Percentiles rank a stretch among this genome's conserved stretches.
phyloP scores from a whole-genome alignment of 2,113 vertebrate species.

The human (Homo sapiens) region GRCh38 chr12:485501-486000 shows the following conservation, averaged over 20 bases:
- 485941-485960: not conserved
- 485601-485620: not conserved
- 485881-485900: not conserved
- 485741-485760: not conserved
- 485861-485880: not conserved
- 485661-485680: not conserved
- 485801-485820: not conserved
- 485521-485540: not conserved
- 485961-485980: not conserved
- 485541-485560: not conserved
- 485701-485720: constrained; percentile 8
- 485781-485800: not conserved
- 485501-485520: not conserved
- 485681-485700: not conserved
- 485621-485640: not conserved
- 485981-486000: not conserved
- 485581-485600: not conserved
- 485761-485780: not conserved
- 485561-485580: not conserved
- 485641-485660: not conserved
- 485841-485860: not conserved
- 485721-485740: not conserved
- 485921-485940: not conserved
- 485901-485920: not conserved
- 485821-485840: not conserved